Conservation (phyloP, 2,797 vertebrate genomes). For the Percopsis omiscomaycus region DNA sequence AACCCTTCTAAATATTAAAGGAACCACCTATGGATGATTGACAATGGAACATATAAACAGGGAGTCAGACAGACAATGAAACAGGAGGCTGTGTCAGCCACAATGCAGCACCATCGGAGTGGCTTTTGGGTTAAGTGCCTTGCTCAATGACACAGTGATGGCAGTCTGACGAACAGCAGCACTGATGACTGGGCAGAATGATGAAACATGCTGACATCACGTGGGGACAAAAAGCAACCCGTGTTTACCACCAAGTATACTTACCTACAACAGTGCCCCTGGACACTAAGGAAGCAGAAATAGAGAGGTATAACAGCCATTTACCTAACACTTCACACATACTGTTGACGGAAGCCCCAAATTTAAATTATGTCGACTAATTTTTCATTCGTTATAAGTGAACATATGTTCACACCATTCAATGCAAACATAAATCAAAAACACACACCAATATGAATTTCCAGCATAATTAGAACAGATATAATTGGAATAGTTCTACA, state of each 20-base stretch:
- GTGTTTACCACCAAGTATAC: slow-evolving; percentile 61
- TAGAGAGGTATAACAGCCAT: slow-evolving; percentile 64
- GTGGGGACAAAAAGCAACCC: slow-evolving; percentile 44
- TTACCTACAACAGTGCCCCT: slow-evolving; percentile 64
- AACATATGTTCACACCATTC: too few relatives aligned
- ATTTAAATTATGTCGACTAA: too few relatives aligned
- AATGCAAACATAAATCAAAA: neutral
- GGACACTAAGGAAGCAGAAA: slow-evolving; percentile 72
- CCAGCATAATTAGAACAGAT: neutral
- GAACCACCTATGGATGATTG: slow-evolving; percentile 52
- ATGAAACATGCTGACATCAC: slow-evolving; percentile 64
- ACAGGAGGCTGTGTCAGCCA: slow-evolving; percentile 36
- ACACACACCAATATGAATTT: neutral
- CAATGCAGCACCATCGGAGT: slow-evolving; percentile 42
- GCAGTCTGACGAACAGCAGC: slow-evolving; percentile 48
- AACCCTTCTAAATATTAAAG: slow-evolving; percentile 34
- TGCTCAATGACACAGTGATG: slow-evolving; percentile 59
- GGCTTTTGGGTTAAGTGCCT: slow-evolving; percentile 53
- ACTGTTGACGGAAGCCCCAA: neutral
- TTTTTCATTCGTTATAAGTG: too few relatives aligned
- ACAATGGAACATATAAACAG: slow-evolving; percentile 15
- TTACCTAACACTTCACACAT: slow-evolving; percentile 37
- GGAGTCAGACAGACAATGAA: slow-evolving; percentile 48
- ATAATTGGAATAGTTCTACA: slow-evolving; percentile 18
- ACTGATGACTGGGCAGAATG: slow-evolving; percentile 47